These are phyloP conservation scores for Austrofundulus limnaeus DNA, from an alignment of 2,113 vertebrate species.

Conservation along the genomic window DNA sequence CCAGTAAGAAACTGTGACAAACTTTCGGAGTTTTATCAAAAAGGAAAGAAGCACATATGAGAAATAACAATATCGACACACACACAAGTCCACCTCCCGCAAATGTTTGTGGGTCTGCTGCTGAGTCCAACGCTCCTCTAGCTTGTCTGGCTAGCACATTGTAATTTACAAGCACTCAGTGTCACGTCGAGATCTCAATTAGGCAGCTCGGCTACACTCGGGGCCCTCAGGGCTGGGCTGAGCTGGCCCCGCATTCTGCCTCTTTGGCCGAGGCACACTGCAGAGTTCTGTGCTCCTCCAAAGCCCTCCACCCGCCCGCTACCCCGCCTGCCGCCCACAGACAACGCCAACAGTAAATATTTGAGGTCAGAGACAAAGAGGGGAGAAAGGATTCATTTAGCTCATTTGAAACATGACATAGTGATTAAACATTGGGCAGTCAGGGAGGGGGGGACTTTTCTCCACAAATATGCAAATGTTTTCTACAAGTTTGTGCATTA, in stretches of 20 bases:
- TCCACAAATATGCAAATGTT: constrained; percentile 24
- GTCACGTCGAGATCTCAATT: constrained; percentile 82
- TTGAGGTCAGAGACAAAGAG: constrained; percentile 79
- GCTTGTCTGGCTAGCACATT: constrained; percentile 75
- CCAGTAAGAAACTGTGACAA: not conserved
- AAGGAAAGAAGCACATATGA: too few relatives aligned
- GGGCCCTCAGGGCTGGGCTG: constrained; percentile 57
- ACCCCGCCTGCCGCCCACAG: constrained; percentile 54
- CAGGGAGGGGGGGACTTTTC: too few relatives aligned
- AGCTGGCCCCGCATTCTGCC: constrained; percentile 52
- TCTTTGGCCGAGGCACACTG: constrained; percentile 62
- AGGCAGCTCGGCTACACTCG: constrained; percentile 63
- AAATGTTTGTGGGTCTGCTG: constrained; percentile 54
- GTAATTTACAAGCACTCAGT: constrained; percentile 79
- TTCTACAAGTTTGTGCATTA: not conserved
- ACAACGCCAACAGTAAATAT: constrained; percentile 79
- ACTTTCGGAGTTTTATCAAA: constrained; percentile 19
- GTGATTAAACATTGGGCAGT: constrained; percentile 68
- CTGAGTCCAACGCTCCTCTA: constrained; percentile 58
- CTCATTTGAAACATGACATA: constrained; percentile 74
- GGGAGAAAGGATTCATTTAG: constrained; percentile 73
- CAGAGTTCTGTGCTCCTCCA: constrained; percentile 47
- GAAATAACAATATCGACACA: constrained; percentile 8
- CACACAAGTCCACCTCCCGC: constrained; percentile 15
- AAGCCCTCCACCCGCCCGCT: constrained; percentile 35